Evolutionary conservation across 2,888 invertebrate genomes (phyloP).

Genomic region (Heliconius charithonia): DNA sequence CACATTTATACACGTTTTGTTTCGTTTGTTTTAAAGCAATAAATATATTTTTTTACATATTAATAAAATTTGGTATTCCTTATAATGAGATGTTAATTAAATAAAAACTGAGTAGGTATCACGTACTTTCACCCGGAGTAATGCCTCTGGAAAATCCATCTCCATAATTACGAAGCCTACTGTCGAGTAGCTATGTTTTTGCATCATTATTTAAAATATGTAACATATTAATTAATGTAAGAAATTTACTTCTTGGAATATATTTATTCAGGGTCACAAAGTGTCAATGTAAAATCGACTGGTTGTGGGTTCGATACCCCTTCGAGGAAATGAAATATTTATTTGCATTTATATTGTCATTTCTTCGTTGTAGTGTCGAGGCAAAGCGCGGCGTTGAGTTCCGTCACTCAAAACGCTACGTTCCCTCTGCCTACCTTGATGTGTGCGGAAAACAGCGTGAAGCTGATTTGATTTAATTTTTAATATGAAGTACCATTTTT

Average conservation of each 20-base stretch:
- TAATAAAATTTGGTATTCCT: constrained; percentile 12
- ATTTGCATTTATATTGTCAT: too few species aligned
- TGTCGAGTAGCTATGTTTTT: neutral
- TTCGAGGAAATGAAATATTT: too few species aligned
- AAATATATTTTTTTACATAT: neutral
- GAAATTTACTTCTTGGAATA: neutral
- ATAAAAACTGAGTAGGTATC: constrained; percentile 10
- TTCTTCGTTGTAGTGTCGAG: too few species aligned
- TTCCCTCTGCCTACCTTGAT: too few species aligned
- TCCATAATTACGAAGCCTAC: constrained; percentile 22
- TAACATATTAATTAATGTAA: constrained; percentile 1
- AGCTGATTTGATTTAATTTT: too few species aligned
- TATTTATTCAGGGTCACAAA: neutral
- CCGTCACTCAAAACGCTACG: too few species aligned
- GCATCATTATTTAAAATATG: constrained; percentile 1
- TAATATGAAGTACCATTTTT: neutral
- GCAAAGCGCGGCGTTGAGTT: too few species aligned
- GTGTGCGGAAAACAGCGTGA: too few species aligned
- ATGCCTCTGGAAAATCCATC: constrained; percentile 20
- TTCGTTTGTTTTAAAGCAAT: neutral
- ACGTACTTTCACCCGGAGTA: constrained; percentile 8
- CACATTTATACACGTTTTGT: neutral
- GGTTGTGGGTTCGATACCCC: too few species aligned
- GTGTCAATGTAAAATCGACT: too few species aligned
- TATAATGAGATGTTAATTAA: constrained; percentile 31